Evolutionary conservation across 2,113 vertebrate genomes (phyloP), one percentile per base, ranked within the genome.

Genomic region (Raja brachyura): DNA sequence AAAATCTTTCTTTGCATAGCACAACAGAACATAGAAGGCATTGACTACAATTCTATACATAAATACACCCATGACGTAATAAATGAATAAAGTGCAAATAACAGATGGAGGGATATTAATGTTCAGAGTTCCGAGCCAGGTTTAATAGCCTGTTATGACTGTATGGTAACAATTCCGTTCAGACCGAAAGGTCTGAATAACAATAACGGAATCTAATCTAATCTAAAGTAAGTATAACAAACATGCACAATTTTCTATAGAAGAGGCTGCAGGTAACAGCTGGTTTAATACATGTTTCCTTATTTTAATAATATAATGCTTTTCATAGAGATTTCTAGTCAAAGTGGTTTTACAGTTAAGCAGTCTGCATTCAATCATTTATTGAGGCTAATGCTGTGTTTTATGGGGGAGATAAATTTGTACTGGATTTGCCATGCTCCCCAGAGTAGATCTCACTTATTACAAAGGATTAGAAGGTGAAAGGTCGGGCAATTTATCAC

Each of bases 381-480:
- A 92, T 33, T 70, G 90, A 73, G 39, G 68, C 90, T 92, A 92
- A 70, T 73, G 90, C 90, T 74, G 33, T 70, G 66, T 73, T 73
- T 92, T 92, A 73, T 92, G 33, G 33, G 73, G 90, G 90, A 92
- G 70, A 92, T 92, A 92, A 73, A 92, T 73, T 73, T 92, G 68
- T 68, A 25, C 66, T 74, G 90, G 90, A 92, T 92, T 92, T 92
- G 66, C 31, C 48, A 68, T 92, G 33, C 90, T 92, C 90, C 90
- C 90, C 25, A 74, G 90, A 92, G 90, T 92, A 73, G 39, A 70
- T 90, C 33, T 92, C 73, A 90, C 88, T 92, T 74, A 73, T n/a
- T 73, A 92, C 90, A 92, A 92, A 92, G 90, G 90, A 92, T 92
- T 92, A 92, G 39, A 54, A 54, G 90, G 90, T 92, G 90, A 74